phyloP scores from a whole-genome alignment of 2,113 vertebrate species.

The Corythaixoides concolor region DNA sequence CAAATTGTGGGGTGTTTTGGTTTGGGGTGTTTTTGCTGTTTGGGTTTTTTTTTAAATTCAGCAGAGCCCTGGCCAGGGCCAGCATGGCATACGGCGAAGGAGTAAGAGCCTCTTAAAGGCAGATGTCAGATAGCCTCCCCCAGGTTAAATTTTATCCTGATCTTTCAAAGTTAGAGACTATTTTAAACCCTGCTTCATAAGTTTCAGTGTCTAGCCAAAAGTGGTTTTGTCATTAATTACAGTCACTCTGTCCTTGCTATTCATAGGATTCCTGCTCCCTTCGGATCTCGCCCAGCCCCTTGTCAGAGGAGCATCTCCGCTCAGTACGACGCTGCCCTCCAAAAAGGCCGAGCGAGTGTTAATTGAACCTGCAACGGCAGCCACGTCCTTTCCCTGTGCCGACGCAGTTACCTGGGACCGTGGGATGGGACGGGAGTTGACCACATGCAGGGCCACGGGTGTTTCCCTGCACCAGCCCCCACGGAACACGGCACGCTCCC shows the following conservation, averaged over 20 bases:
- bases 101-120: not conserved
- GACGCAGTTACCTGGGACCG: fast-evolving
- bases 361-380: not conserved
- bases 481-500: no score
- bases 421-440: not conserved
- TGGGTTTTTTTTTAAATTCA: not conserved
- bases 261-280: not conserved
- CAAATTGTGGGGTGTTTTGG: not conserved
- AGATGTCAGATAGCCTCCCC: not conserved
- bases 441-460: fast-evolving
- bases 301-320: not conserved
- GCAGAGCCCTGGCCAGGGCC: not conserved
- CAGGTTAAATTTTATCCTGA: not conserved
- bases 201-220: not conserved
- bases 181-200: not conserved
- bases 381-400: not conserved
- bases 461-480: not conserved
- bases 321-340: not conserved
- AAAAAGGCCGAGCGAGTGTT: not conserved
- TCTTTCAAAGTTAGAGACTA: not conserved
- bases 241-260: not conserved
- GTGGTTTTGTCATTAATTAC: not conserved
- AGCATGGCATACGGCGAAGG: not conserved
- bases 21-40: not conserved
- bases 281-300: not conserved